A percentile compares a stretch with the other conserved stretches of the same genome.
phyloP scores from a whole-genome alignment of 2,113 vertebrate genomes.

The Pachyramphus minor region DNA sequence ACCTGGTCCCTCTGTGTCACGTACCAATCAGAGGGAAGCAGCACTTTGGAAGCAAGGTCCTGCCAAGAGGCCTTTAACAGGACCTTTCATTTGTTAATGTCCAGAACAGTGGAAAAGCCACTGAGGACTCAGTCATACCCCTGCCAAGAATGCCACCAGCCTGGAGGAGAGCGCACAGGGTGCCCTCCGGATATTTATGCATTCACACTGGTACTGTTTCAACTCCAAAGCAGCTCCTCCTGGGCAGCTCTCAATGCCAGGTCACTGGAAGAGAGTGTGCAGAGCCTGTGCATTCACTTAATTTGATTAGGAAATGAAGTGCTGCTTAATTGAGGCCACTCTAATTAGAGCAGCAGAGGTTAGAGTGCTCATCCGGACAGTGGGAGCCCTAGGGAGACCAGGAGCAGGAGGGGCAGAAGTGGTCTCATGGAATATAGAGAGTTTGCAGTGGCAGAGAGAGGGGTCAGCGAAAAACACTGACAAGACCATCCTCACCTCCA shows the following conservation, averaged over 20 bases:
- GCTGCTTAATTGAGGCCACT: slow-evolving; percentile 55
- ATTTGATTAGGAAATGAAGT: slow-evolving; percentile 67
- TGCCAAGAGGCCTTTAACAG: slow-evolving; percentile 21
- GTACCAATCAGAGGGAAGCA: neutral
- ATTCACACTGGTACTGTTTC: neutral
- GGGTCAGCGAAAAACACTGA: neutral
- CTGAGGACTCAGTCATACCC: neutral
- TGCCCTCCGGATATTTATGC: slow-evolving; percentile 29
- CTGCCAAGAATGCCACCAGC: slow-evolving; percentile 36
- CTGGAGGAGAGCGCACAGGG: neutral
- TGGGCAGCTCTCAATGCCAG: slow-evolving; percentile 14
- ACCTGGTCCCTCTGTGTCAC: neutral
- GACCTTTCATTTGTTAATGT: slow-evolving; percentile 3
- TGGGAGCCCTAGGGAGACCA: neutral
- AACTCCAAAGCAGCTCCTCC: slow-evolving; percentile 5
- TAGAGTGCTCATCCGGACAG: slow-evolving; percentile 4
- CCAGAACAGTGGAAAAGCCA: slow-evolving; percentile 18
- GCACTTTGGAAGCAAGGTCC: neutral
- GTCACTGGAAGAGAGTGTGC: slow-evolving; percentile 5
- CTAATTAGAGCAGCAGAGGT: slow-evolving; percentile 62
- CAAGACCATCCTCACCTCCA: neutral
- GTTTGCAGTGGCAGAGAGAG: neutral
- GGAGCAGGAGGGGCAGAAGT: neutral
- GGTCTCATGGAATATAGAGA: neutral
- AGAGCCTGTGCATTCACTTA: slow-evolving; percentile 44